phyloP scores from a whole-genome alignment of 1,140 invertebrate genomes.

The Drosophila simulans region DNA sequence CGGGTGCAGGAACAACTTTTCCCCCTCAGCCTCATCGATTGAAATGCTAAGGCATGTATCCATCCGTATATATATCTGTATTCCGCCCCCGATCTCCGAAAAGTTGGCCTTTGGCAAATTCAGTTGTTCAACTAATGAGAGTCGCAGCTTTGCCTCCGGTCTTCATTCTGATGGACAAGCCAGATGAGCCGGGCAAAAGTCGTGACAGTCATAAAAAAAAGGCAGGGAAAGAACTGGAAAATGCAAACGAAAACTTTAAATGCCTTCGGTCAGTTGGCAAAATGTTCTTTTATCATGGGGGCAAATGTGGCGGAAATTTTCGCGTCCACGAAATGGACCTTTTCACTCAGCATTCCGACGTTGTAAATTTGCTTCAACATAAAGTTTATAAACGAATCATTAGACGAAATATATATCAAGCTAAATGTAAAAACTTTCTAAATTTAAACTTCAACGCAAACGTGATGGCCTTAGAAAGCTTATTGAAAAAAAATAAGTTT shows the following conservation, averaged over 20 bases:
- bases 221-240: slow-evolving; percentile 11
- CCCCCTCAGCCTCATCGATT: slow-evolving; percentile 56
- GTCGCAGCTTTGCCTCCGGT: slow-evolving; percentile 34
- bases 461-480: background rate
- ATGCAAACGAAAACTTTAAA: slow-evolving; percentile 68
- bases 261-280: slow-evolving; percentile 60
- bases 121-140: slow-evolving; percentile 77
- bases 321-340: slow-evolving; percentile 24
- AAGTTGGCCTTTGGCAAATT: slow-evolving; percentile 49
- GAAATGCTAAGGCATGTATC: slow-evolving; percentile 54
- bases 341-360: slow-evolving; percentile 4
- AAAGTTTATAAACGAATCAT: slow-evolving; percentile 10
- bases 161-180: slow-evolving; percentile 46
- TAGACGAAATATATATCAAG: slow-evolving; percentile 11
- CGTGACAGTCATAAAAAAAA: slow-evolving; percentile 60
- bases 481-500: too few species aligned
- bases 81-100: background rate
- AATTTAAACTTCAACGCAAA: background rate
- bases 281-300: slow-evolving; percentile 25
- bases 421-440: background rate
- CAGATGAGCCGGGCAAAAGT: slow-evolving; percentile 51
- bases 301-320: slow-evolving; percentile 66
- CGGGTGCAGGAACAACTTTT: slow-evolving; percentile 56
- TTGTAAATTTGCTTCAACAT: background rate
- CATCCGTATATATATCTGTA: slow-evolving; percentile 13